These are phyloP conservation scores for Silurus meridionalis DNA, from an alignment of 2,113 vertebrate genomes.

Conservation along the genomic window DNA sequence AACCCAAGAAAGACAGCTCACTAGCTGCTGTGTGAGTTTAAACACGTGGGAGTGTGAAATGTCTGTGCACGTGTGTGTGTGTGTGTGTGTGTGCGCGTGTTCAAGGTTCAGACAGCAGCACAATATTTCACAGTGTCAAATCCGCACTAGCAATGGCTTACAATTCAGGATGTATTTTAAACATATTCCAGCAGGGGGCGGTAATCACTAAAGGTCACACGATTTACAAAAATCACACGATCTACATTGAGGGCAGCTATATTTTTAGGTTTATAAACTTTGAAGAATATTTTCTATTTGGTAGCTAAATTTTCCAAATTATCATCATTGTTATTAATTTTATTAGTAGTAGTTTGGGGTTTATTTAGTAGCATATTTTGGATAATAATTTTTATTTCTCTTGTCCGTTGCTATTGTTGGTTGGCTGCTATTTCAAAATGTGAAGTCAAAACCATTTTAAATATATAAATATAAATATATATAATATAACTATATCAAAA, in stretches of 20 bases:
- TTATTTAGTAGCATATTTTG: neutral
- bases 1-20: conserved; percentile 92
- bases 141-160: neutral
- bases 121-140: conserved; percentile 6
- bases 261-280: neutral
- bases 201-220: conserved; percentile 25
- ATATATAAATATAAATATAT: too few relatives aligned
- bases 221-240: neutral
- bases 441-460: too few relatives aligned
- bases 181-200: conserved; percentile 42
- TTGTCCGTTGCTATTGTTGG: too few relatives aligned
- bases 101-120: conserved; percentile 18
- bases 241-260: too few relatives aligned
- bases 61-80: neutral
- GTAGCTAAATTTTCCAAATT: neutral
- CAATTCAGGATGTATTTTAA: neutral
- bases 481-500: too few relatives aligned
- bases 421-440: too few relatives aligned
- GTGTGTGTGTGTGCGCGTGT: neutral
- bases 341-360: neutral
- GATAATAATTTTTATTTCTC: neutral
- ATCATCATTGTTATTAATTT: neutral
- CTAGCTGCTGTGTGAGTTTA: conserved; percentile 87
- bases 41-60: neutral
- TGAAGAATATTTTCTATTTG: neutral